Percentiles rank a stretch among this genome's conserved stretches.
phyloP scores from a whole-genome alignment of 2,113 vertebrate genomes.

The Chaenocephalus aceratus region DNA sequence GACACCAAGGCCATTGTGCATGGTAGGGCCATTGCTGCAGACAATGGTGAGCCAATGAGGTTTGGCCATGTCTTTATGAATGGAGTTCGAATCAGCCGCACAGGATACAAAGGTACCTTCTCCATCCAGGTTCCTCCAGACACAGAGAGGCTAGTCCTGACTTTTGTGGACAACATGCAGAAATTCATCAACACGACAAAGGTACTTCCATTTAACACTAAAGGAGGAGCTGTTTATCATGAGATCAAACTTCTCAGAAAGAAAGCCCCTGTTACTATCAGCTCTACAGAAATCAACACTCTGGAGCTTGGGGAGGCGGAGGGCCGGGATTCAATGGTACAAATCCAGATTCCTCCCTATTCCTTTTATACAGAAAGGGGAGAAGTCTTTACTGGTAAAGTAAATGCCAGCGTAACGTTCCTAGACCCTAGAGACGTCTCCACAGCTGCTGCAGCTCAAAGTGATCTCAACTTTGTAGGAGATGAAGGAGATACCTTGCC shows the following conservation, averaged over 20 bases:
- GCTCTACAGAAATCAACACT: constrained; percentile 87
- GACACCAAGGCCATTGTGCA: constrained; percentile 89
- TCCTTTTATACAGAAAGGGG: constrained; percentile 94
- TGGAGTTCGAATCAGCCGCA: constrained; percentile 90
- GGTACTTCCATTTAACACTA: constrained; percentile 93
- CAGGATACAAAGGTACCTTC: constrained; percentile 97
- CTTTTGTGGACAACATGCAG: constrained; percentile 94
- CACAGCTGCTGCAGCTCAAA: constrained; percentile 89
- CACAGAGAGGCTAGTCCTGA: constrained; percentile 93
- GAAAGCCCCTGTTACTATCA: constrained; percentile 88
- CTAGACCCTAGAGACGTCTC: constrained; percentile 93
- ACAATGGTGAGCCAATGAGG: constrained; percentile 94
- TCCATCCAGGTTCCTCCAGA: constrained; percentile 91
- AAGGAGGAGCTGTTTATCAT: constrained; percentile 93
- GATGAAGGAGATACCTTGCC: constrained; percentile 93
- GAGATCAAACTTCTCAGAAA: constrained; percentile 94
- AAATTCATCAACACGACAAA: constrained; percentile 98
- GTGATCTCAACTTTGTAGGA: constrained; percentile 93
- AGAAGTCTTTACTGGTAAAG: constrained; percentile 90
- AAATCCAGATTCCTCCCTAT: constrained; percentile 93
- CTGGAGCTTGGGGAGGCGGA: constrained; percentile 91
- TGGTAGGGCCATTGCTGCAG: constrained; percentile 91
- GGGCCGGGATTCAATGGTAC: constrained; percentile 90
- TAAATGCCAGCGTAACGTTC: constrained; percentile 95
- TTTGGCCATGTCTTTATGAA: constrained; percentile 96